A percentile compares a stretch with the other conserved stretches of the same genome.
phyloP scores from a whole-genome alignment of 2,888 invertebrate species.

The Lochmaea capreae region DNA sequence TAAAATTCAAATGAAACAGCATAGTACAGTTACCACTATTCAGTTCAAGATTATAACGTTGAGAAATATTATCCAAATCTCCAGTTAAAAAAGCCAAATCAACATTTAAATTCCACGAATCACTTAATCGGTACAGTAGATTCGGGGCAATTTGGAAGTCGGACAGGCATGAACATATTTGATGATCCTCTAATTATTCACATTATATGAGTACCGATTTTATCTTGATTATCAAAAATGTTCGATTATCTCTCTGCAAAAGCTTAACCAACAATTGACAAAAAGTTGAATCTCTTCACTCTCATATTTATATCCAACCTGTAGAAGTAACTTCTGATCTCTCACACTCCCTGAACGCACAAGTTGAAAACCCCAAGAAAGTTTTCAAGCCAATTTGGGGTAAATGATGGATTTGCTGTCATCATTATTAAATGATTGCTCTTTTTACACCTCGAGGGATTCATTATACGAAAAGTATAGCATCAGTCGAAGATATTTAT shows the following conservation, averaged over 20 bases:
- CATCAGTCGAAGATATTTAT: background rate
- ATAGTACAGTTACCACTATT: no score
- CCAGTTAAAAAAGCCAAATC: no score
- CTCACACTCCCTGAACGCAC: constrained; percentile 15
- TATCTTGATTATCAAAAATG: background rate
- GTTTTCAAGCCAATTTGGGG: constrained; percentile 38
- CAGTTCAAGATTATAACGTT: no score
- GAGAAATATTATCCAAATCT: no score
- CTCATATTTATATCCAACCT: constrained; percentile 11
- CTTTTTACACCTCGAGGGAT: constrained; percentile 24
- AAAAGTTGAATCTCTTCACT: background rate
- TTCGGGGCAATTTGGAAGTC: no score
- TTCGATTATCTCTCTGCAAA: background rate
- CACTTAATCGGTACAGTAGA: no score
- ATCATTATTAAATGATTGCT: constrained; percentile 42
- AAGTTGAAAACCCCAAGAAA: constrained; percentile 39
- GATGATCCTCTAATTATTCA: no score
- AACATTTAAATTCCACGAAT: no score
- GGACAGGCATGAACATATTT: no score
- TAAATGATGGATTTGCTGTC: constrained; percentile 47
- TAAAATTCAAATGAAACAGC: no score
- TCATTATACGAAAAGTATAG: constrained; percentile 12
- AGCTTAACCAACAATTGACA: background rate
- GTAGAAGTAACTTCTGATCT: constrained; percentile 11
- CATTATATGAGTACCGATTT: background rate